These are phyloP conservation scores for Galerucella calmariensis DNA, from an alignment of 2,888 invertebrate species.

Conservation along the genomic window DNA sequence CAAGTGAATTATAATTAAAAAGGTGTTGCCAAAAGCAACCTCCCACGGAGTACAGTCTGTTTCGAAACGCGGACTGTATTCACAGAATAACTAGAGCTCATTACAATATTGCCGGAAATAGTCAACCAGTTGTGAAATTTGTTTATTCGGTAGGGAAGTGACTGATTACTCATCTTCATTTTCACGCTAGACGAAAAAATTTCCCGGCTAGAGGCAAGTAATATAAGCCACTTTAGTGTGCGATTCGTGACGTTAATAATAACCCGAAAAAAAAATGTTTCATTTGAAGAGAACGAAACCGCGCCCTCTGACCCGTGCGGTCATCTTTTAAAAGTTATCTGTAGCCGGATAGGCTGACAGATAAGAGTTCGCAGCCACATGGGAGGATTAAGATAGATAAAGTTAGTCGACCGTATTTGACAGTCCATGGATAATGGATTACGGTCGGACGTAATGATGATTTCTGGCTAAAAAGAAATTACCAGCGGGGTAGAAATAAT, in stretches of 20 bases:
- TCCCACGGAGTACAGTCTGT: no score
- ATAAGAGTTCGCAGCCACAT: slow-evolving; percentile 58
- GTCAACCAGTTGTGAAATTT: no score
- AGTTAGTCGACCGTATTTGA: slow-evolving; percentile 59
- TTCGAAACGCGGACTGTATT: no score
- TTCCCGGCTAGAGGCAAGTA: no score
- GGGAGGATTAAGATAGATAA: slow-evolving; percentile 63
- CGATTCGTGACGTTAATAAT: background rate
- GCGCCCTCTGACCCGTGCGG: slow-evolving; percentile 57
- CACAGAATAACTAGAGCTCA: no score
- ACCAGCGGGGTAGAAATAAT: slow-evolving; percentile 21
- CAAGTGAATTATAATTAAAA: no score
- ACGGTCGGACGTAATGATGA: slow-evolving; percentile 51
- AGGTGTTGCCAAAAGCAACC: no score
- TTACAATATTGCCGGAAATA: no score
- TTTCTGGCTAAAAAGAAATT: slow-evolving; percentile 23
- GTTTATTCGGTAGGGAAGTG: no score
- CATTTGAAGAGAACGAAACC: slow-evolving; percentile 53
- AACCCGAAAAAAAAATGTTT: slow-evolving; percentile 6
- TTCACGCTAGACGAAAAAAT: no score
- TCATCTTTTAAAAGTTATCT: slow-evolving; percentile 60
- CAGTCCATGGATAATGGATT: slow-evolving; percentile 60
- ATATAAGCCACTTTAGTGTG: background rate
- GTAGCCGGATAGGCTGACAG: slow-evolving; percentile 54
- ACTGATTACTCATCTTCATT: no score